Conservation (phyloP, 2,888 invertebrate genomes). For the Nemoura dubitans region DNA sequence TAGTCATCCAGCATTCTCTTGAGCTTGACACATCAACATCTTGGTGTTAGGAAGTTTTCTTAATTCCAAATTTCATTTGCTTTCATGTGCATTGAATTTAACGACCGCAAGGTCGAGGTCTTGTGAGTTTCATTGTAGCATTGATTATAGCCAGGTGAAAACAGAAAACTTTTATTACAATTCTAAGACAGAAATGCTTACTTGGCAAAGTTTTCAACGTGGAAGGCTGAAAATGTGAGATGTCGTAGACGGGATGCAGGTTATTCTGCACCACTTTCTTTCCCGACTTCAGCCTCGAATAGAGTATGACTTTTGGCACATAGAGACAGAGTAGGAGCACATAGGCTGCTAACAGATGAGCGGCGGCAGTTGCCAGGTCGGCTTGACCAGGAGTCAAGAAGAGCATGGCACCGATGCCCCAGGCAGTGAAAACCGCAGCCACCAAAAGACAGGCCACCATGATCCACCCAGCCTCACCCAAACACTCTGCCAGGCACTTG, state of each 20-base stretch:
- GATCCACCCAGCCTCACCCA: conserved; percentile 48
- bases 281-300: conserved; percentile 38
- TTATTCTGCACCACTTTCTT: conserved; percentile 37
- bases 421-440: conserved; percentile 46
- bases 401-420: conserved; percentile 47
- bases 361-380: conserved; percentile 46
- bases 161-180: too few species aligned
- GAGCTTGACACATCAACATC: too few species aligned
- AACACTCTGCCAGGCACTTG: conserved; percentile 29
- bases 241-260: conserved; percentile 47
- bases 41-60: too few species aligned
- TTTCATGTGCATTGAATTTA: too few species aligned
- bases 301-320: conserved; percentile 47
- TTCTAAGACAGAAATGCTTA: conserved; percentile 4
- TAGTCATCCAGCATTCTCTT: too few species aligned
- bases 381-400: conserved; percentile 45
- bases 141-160: too few species aligned
- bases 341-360: conserved; percentile 47
- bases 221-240: conserved; percentile 46
- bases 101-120: too few species aligned
- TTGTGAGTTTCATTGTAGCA: too few species aligned
- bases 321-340: conserved; percentile 47
- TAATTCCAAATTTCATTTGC: too few species aligned
- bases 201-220: conserved; percentile 46
- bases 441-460: conserved; percentile 47